Evolutionary conservation across 2,888 invertebrate genomes (phyloP).

Genomic region (Drosophila helvetica): DNA sequence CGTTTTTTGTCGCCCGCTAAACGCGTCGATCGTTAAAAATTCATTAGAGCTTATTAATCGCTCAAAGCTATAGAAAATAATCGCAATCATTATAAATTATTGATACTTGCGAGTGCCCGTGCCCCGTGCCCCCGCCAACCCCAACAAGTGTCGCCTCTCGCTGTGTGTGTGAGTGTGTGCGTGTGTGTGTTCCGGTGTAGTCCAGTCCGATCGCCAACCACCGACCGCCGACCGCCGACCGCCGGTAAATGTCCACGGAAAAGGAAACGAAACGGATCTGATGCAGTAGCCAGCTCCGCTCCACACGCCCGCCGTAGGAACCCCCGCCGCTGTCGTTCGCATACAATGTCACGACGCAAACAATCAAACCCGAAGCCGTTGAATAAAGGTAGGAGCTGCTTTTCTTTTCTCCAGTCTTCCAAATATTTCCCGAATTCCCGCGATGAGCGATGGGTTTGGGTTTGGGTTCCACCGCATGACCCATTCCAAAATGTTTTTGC

Average conservation of each 20-base stretch:
- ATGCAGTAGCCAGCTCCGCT: slow-evolving; percentile 48
- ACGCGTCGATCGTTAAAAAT: slow-evolving; percentile 59
- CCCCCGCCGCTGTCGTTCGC: slow-evolving; percentile 16
- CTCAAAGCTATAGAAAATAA: slow-evolving; percentile 51
- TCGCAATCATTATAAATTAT: slow-evolving; percentile 48
- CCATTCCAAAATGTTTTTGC: slow-evolving; percentile 44
- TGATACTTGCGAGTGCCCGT: slow-evolving; percentile 50
- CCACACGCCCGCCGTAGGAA: slow-evolving; percentile 35
- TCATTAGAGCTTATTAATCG: slow-evolving; percentile 63
- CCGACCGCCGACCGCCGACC: slow-evolving; percentile 52
- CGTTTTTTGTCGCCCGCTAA: slow-evolving; percentile 34
- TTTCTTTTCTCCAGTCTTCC: neutral
- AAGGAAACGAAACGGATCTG: slow-evolving; percentile 45
- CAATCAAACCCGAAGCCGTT: slow-evolving; percentile 97
- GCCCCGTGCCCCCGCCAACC: neutral
- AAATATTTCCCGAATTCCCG: neutral
- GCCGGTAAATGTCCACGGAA: slow-evolving; percentile 64
- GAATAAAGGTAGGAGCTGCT: slow-evolving; percentile 91
- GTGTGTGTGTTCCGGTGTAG: slow-evolving; percentile 30
- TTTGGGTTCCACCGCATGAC: slow-evolving; percentile 23
- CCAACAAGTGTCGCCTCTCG: neutral
- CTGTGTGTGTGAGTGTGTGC: slow-evolving; percentile 24
- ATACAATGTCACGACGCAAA: slow-evolving; percentile 95
- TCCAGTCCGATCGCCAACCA: slow-evolving; percentile 8
- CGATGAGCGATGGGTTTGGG: slow-evolving; percentile 14